Percentiles rank a stretch among this genome's conserved stretches.
Conservation (phyloP, 2,888 invertebrate species). For the Exephanes ischioxanthus region DNA sequence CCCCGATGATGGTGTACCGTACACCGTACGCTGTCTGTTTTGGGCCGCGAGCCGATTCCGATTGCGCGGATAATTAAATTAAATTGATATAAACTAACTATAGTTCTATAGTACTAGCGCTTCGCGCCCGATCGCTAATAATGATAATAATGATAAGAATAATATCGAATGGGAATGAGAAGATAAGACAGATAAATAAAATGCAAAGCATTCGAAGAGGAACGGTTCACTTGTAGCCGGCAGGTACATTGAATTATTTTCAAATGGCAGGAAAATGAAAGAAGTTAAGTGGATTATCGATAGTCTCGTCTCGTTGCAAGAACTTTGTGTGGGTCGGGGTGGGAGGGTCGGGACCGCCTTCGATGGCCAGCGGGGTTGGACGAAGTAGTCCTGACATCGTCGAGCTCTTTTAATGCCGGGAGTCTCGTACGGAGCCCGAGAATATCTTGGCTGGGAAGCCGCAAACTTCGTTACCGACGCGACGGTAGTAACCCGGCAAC, state of each 20-base stretch:
- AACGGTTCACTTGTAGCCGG: not conserved
- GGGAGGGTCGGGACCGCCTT: conserved; percentile 4
- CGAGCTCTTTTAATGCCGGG: conserved; percentile 11
- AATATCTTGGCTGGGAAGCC: conserved; percentile 35
- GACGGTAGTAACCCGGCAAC: conserved; percentile 20
- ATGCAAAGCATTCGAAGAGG: not conserved
- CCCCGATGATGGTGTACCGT: too few species aligned
- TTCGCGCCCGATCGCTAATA: not conserved
- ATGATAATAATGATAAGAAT: not conserved
- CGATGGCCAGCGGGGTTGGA: conserved; percentile 42
- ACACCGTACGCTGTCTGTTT: too few species aligned
- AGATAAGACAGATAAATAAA: not conserved
- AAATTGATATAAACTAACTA: too few species aligned
- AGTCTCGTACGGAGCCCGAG: not conserved
- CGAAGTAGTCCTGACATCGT: conserved; percentile 55
- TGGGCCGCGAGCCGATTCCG: too few species aligned
- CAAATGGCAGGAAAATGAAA: conserved; percentile 17
- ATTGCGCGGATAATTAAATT: too few species aligned
- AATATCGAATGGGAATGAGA: not conserved
- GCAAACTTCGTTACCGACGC: conserved; percentile 62
- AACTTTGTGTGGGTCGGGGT: not conserved
- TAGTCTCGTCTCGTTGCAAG: not conserved
- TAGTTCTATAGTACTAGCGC: too few species aligned
- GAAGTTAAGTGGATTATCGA: conserved; percentile 15
- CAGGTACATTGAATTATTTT: conserved; percentile 4